Base-by-base conservation (phyloP, 2,113 vertebrate genomes). In the Casuarius casuarius region DNA sequence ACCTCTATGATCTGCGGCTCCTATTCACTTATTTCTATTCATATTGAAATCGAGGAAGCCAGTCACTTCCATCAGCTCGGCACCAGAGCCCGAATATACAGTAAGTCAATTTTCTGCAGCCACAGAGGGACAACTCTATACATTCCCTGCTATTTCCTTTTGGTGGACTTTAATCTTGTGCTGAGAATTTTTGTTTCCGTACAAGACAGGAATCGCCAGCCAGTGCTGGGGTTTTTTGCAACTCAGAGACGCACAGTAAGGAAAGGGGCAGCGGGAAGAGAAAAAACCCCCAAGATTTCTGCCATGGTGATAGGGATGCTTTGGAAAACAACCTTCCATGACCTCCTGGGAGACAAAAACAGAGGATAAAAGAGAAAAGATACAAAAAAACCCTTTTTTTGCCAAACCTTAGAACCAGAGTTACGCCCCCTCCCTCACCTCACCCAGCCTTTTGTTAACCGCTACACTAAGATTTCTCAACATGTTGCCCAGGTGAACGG, bases 101-200 rank as follows among this genome's bases (percentile, higher is more conserved):
- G 51, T 23, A 76, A 92, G 44, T 59, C 83, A 56, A 82, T 95
- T 87, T 95, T 81, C 76, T 93, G 70, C 51, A 51, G 48, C 13
- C 48, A 59, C 31, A 82, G 68, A 86, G 71, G 71, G 80, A 79
- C 67, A 92, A 46, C 77, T 93, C 91, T 77, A 5, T 88, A 80
- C 26, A 58, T 70, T 59, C 67, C 80, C 49, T 12, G 28, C 40
- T 70, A 81, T 25, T 78, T 96, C 6, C 6, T 86, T 75, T 52
- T 46, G 67, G 42, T 63, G 76, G 20, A 56, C 48, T 94, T 89
- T 73, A 81, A 81, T 88, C 48, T 84, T 52, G 14, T 5, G 13
- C 20, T 87, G 25, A n/a, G 46, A 67, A 67, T 61, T 74, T 75
- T 38, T 40, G 51, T 73, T 63, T 68, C 73, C 33, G n/a, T 67